Base-by-base conservation (phyloP, 2,888 invertebrate genomes). In the Clusia tigrina region DNA sequence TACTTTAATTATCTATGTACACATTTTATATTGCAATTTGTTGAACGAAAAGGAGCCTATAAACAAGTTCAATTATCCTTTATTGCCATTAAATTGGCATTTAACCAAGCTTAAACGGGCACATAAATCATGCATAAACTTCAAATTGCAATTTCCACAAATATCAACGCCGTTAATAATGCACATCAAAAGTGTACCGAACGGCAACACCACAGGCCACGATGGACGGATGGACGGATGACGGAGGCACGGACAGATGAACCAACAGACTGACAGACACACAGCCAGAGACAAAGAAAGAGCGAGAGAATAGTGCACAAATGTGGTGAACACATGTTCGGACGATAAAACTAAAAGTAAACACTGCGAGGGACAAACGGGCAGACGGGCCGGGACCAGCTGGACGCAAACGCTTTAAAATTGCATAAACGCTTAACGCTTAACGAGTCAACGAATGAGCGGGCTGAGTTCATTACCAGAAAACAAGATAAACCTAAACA, bases 91-190 rank as follows among this genome's bases (percentile, higher is more conserved):
- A 51, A 51, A 22, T n/a, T 51, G 20, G 5, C 32, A 32, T 12
- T 32, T 32, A 5, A 12, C 32, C 32, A 32, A 32, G 12, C 32
- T 32, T 12, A 32, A 32, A 32, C 32, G 12, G n/a, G 53, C 1
- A 24, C 53, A 24, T 53, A 53, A 53, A 53, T 53, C 53, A 53
- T 24, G 22, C 17, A 53, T 24, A 53, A 53, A 53, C 24, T 9
- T 24, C 12, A 5, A 53, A 53, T 53, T 53, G 53, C 53, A 53
- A 53, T 53, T 23, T 23, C 24, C 24, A 53, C 53, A 53, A 53
- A 53, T 53, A 12, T 20, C 18, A 51, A 51, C 2, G 3, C 5
- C 12, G 2, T 51, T n/a, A 12, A 20, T 12, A n/a, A 51, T 12
- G 12, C 10, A 6, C 18, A 17, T 22, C 12, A 12, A 53, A 20